Percentiles rank a stretch among this genome's conserved stretches.
These are phyloP conservation scores for Eira barbara DNA, from an alignment of 2,113 vertebrate species.

Conservation along the genomic window DNA sequence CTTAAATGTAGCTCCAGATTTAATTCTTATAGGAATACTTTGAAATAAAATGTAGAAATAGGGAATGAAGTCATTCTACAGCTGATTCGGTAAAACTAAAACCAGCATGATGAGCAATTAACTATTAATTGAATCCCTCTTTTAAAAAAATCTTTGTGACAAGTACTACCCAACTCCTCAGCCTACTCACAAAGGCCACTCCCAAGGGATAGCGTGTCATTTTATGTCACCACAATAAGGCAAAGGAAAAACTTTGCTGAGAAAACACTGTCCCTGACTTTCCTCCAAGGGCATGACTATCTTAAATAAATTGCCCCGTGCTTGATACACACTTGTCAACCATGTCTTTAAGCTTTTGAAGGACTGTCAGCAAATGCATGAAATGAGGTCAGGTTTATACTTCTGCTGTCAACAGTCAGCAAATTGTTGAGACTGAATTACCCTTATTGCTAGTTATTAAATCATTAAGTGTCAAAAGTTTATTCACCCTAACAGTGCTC, in stretches of 20 bases:
- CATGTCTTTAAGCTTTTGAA: not conserved
- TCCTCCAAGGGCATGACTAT: not conserved
- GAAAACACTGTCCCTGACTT: not conserved
- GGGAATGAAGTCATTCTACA: not conserved
- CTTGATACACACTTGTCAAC: not conserved
- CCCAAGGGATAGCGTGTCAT: not conserved
- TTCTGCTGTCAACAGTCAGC: conserved; percentile 23
- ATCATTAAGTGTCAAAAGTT: conserved; percentile 13
- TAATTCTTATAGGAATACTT: not conserved
- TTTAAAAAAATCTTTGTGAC: not conserved
- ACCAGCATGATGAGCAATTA: not conserved
- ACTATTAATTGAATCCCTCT: not conserved
- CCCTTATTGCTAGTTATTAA: conserved; percentile 15
- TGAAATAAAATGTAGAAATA: not conserved
- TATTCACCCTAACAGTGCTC: not conserved
- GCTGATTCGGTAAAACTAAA: not conserved
- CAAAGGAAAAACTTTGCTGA: not conserved
- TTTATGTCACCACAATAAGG: not conserved
- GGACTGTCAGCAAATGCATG: not conserved
- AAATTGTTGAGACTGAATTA: not conserved
- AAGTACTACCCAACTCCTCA: not conserved
- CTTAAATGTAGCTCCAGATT: not conserved
- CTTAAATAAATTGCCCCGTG: not conserved
- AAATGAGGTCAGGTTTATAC: not conserved
- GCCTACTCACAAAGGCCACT: not conserved